Conservation (phyloP, 2,113 vertebrate species). For the Dipodomys merriami region DNA sequence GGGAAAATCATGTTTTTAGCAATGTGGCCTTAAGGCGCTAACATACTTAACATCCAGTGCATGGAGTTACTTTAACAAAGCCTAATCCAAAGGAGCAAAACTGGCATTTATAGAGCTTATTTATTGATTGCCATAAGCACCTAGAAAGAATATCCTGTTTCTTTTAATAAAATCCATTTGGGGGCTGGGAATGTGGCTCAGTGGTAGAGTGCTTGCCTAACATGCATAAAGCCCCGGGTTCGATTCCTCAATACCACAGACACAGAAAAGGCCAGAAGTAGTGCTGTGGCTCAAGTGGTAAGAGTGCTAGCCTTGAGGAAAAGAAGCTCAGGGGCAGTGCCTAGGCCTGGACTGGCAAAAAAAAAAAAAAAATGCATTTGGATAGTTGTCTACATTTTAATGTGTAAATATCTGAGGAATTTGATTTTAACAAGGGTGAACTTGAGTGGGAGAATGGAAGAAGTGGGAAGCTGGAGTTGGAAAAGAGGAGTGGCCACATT, state of each 20-base stretch:
- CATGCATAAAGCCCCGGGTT: too few relatives aligned
- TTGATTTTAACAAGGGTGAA: conserved; percentile 19
- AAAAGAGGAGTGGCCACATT: rapidly evolving
- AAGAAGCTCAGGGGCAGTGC: too few relatives aligned
- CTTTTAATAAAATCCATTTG: conserved; percentile 45
- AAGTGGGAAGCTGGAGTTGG: not conserved
- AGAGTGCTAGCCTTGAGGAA: too few relatives aligned
- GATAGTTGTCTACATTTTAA: conserved; percentile 41
- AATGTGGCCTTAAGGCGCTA: conserved; percentile 67
- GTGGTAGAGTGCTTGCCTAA: too few relatives aligned
- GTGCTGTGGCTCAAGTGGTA: too few relatives aligned
- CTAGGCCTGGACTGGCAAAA: too few relatives aligned
- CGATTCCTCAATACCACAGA: too few relatives aligned
- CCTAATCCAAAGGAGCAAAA: conserved; percentile 54
- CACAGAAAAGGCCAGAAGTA: too few relatives aligned
- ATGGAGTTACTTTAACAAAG: conserved; percentile 72
- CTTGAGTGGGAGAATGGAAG: not conserved
- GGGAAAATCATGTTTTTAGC: not conserved
- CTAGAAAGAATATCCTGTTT: conserved; percentile 14
- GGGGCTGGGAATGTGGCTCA: too few relatives aligned
- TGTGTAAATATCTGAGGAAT: not conserved
- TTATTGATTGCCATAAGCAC: conserved; percentile 45
- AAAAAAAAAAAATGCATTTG: not conserved
- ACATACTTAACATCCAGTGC: conserved; percentile 56
- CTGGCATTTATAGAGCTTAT: not conserved